A percentile compares a stretch with the other conserved stretches of the same genome.
These are phyloP conservation scores for Diceros bicornis DNA, from an alignment of 2,797 vertebrate species.

Conservation along the genomic window DNA sequence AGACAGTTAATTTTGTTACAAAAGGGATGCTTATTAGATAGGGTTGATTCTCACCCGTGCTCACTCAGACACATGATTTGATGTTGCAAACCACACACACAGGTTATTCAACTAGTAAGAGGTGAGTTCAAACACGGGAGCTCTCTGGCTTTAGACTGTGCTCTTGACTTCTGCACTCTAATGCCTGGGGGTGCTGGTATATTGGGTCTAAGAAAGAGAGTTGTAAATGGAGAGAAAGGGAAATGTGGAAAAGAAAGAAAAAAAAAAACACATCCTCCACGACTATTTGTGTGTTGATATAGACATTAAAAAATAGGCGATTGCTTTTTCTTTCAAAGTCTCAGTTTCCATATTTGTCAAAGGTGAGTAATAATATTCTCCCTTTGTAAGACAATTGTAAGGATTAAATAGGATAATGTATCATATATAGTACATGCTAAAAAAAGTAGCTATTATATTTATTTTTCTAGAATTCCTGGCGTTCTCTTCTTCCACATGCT, in stretches of 20 bases:
- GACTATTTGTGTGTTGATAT: not conserved
- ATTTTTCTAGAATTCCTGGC: constrained; percentile 58
- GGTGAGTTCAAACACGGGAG: not conserved
- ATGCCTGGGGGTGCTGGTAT: not conserved
- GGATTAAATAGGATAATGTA: constrained; percentile 26
- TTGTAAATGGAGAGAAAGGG: constrained; percentile 22
- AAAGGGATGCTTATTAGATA: not conserved
- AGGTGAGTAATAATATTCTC: constrained; percentile 3
- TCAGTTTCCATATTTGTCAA: constrained; percentile 50
- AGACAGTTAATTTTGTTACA: constrained; percentile 6
- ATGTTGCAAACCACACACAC: not conserved
- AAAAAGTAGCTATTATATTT: constrained; percentile 25
- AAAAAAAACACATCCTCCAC: not conserved
- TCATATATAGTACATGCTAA: constrained; percentile 26
- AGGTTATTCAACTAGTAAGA: not conserved
- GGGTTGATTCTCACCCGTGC: not conserved
- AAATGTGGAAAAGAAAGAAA: constrained; percentile 46
- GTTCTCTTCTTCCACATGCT: not conserved
- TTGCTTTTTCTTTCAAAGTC: constrained; percentile 64
- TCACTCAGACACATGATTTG: constrained; percentile 20
- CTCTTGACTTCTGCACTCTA: not conserved
- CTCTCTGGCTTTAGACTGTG: not conserved
- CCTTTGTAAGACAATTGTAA: not conserved
- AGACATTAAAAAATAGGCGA: not conserved
- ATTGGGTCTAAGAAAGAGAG: constrained; percentile 44